phyloP scores from a whole-genome alignment of 2,113 vertebrate genomes.

The Tragelaphus strepsiceros region DNA sequence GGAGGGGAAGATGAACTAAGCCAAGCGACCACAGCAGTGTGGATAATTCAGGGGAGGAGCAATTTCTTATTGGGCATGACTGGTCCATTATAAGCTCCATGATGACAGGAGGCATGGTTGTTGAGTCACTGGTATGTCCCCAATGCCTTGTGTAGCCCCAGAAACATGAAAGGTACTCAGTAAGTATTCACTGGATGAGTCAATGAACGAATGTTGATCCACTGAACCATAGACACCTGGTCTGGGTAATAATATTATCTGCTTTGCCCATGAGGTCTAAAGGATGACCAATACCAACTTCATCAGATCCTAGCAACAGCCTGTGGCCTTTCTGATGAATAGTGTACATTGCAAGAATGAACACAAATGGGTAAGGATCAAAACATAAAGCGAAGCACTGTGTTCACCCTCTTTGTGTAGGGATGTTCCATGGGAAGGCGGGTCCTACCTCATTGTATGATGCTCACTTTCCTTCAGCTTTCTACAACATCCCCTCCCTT shows the following conservation, averaged over 20 bases:
- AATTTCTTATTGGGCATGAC: rapidly evolving
- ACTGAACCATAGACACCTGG: neutral
- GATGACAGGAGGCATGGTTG: neutral
- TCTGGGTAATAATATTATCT: no score
- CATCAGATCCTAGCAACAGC: neutral
- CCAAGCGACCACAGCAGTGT: neutral
- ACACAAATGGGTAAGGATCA: neutral
- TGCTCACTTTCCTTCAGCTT: neutral
- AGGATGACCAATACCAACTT: neutral
- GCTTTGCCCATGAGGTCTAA: neutral
- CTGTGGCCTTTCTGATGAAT: neutral
- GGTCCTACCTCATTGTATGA: rapidly evolving
- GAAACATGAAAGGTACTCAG: neutral
- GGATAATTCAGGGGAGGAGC: neutral
- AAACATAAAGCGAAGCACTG: rapidly evolving
- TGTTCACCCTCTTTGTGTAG: rapidly evolving
- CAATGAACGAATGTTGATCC: no score
- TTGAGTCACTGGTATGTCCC: neutral
- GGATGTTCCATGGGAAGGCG: rapidly evolving
- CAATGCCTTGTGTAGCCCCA: neutral
- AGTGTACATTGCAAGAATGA: neutral
- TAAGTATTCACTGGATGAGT: neutral
- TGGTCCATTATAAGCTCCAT: rapidly evolving
- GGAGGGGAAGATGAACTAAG: neutral
- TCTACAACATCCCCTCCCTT: neutral